A percentile compares a stretch with the other conserved stretches of the same genome.
Evolutionary conservation across 2,113 vertebrate species (phyloP).

Genomic region (Leptodactylus fuscus): DNA sequence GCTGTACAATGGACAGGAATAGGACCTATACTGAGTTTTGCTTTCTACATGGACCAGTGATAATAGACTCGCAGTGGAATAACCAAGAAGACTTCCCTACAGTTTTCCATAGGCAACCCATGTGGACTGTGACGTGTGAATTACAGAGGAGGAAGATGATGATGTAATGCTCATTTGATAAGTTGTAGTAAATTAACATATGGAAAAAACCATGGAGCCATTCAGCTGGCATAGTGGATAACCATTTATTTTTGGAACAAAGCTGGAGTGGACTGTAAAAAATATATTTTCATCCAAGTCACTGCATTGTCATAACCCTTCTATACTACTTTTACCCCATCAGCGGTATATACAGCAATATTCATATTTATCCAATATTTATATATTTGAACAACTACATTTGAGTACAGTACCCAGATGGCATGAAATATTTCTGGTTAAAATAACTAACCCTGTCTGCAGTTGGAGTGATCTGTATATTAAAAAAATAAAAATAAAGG

Average conservation of each 20-base stretch:
- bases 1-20: too few species aligned
- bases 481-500: neutral
- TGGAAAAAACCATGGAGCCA: too few species aligned
- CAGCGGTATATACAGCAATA: conserved; percentile 85
- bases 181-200: too few species aligned
- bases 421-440: conserved; percentile 49
- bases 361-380: conserved; percentile 65
- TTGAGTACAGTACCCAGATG: conserved; percentile 87
- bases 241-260: conserved; percentile 45
- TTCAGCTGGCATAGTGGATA: neutral
- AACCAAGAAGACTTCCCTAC: too few species aligned
- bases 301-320: conserved; percentile 1
- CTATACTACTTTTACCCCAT: conserved; percentile 64
- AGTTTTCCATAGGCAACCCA: too few species aligned
- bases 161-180: too few species aligned
- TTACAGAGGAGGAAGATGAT: too few species aligned
- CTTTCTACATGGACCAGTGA: too few species aligned
- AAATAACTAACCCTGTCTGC: neutral
- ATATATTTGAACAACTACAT: conserved; percentile 75
- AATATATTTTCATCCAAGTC: conserved; percentile 44
- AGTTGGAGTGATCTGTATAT: neutral
- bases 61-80: too few species aligned
- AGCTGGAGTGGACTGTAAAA: conserved; percentile 51
- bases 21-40: too few species aligned
- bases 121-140: too few species aligned